Evolutionary conservation across 2,888 invertebrate species (phyloP).

Genomic region (Acholoe squamosa): DNA sequence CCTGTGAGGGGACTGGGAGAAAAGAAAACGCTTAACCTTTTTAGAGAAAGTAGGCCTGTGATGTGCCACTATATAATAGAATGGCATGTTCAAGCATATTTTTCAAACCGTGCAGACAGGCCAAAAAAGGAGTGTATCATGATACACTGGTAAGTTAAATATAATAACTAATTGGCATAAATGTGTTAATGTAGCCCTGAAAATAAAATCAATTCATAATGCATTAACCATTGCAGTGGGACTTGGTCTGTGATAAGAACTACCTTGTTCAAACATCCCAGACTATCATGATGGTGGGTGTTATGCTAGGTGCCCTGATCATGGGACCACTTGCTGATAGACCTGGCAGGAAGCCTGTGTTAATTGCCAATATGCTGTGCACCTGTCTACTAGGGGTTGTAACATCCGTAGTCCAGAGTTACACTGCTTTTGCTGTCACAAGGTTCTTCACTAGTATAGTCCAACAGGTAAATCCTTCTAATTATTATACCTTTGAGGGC

Average conservation of each 20-base stretch:
- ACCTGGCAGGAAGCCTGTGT: slow-evolving; percentile 56
- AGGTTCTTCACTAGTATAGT: slow-evolving; percentile 66
- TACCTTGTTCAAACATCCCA: slow-evolving; percentile 58
- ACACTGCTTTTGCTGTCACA: slow-evolving; percentile 63
- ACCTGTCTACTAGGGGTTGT: slow-evolving; percentile 16
- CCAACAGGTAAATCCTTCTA: slow-evolving; percentile 70
- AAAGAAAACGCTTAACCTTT: no score
- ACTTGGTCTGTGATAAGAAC: slow-evolving; percentile 35
- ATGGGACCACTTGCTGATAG: slow-evolving; percentile 36
- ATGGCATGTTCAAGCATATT: no score
- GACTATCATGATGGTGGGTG: slow-evolving; percentile 60
- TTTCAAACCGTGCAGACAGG: no score
- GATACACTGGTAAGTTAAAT: no score
- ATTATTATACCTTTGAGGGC: no score
- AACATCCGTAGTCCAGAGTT: slow-evolving; percentile 50
- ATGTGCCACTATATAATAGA: no score
- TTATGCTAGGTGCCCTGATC: slow-evolving; percentile 51
- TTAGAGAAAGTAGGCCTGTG: no score
- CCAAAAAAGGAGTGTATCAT: no score
- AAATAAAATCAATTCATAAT: no score
- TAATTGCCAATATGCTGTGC: slow-evolving; percentile 25
- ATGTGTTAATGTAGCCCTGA: no score
- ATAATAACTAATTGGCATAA: no score
- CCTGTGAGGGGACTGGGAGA: no score
- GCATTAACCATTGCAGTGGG: slow-evolving; percentile 63